Base-by-base conservation (phyloP, 1,140 invertebrate species). In the Coboldia fuscipes region DNA sequence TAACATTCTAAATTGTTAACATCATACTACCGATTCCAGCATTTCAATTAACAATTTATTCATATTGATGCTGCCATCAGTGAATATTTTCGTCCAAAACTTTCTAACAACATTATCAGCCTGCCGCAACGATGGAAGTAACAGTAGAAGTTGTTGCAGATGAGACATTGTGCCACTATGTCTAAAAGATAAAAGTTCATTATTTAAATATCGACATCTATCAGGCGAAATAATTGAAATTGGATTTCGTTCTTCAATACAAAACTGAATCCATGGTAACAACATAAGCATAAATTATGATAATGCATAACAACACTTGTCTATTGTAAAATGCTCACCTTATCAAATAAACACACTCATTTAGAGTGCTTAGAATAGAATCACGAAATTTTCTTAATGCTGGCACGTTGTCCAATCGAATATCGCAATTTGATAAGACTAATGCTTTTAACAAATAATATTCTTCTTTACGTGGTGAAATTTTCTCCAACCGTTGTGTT, bases 1-100 rank as follows among this genome's bases (percentile, higher is more conserved):
- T n/a, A n/a, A n/a, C n/a, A n/a, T n/a, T n/a, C n/a, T n/a, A n/a
- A n/a, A n/a, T 33, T 13, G 3, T 33, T 33, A 20, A 43, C 62
- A 68, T 53, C 65, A 59, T 42, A 66, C 58, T 41, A 66, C 68
- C 3, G 78, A 72, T 54, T 94, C 89, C 33, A 96, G 63, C 90
- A 97, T 97, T 62, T 97, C 90, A 18, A 92, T 66, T 56, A 97
- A 93, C 7, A 96, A 67, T 61, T 96, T 96, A 61, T 96, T 93
- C 84, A 97, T 90, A 32, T 75, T 72, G 33, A 90, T 80, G 47
- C 79, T 77, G 13, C 83, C 77, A 40, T 85, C 84, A 45, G 77
- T 72, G 44, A 88, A 81, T 12, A 94, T 71, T 44, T 65, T 69
- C 3, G 75, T 72, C 92, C 92, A 97, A 57, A 90, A 94, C 43